Evolutionary conservation across 1,140 invertebrate genomes (phyloP).

Genomic region (Brachionus calyciflorus): DNA sequence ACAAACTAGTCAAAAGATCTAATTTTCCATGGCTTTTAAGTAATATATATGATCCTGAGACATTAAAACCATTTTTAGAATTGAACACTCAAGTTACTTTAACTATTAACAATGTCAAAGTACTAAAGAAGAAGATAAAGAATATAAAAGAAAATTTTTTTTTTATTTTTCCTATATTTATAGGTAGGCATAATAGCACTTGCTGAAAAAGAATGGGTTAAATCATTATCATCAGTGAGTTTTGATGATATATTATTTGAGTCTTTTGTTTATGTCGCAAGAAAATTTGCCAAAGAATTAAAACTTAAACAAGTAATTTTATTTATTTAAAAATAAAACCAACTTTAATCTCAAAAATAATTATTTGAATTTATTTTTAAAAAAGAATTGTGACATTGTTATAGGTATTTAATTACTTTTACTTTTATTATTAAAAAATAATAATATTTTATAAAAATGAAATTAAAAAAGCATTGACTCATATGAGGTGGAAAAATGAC

Average conservation of each 20-base stretch:
- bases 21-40: slow-evolving; percentile 86
- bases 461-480: slow-evolving; percentile 79
- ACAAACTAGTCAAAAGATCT: slow-evolving; percentile 70
- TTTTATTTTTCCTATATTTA: neutral
- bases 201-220: slow-evolving; percentile 82
- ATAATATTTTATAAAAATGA: slow-evolving; percentile 71
- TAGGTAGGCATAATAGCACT: slow-evolving; percentile 70
- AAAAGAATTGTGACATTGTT: slow-evolving; percentile 12
- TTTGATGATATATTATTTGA: slow-evolving; percentile 80
- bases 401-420: neutral
- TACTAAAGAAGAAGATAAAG: too few species aligned
- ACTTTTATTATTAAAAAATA: slow-evolving; percentile 30
- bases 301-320: slow-evolving; percentile 38
- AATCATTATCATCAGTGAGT: slow-evolving; percentile 80
- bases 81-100: slow-evolving; percentile 75
- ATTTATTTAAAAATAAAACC: neutral
- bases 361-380: neutral
- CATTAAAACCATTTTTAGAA: slow-evolving; percentile 74
- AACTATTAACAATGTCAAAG: slow-evolving; percentile 61
- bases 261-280: slow-evolving; percentile 67
- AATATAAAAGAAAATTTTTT: neutral
- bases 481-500: slow-evolving; percentile 87
- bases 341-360: neutral
- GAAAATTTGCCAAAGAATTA: neutral
- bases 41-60: slow-evolving; percentile 83